A percentile compares a stretch with the other conserved stretches of the same genome.
Evolutionary conservation across 2,797 vertebrate species (phyloP).

Genomic region (Clarias platycephalus): DNA sequence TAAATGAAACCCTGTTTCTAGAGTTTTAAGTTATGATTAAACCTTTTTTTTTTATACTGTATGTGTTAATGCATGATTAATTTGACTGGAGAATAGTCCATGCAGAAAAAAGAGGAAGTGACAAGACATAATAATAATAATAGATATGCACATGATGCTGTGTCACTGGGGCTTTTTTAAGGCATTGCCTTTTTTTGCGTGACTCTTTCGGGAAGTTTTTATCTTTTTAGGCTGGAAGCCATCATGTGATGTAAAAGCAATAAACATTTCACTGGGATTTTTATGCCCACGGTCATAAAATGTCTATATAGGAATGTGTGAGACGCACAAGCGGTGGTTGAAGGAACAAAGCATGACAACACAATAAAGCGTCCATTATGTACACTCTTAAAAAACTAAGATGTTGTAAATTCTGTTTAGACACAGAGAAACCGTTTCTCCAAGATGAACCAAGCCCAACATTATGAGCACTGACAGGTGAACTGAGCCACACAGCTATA

Average conservation of each 20-base stretch:
- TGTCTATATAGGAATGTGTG: not conserved
- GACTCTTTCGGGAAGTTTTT: not conserved
- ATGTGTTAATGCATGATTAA: not conserved
- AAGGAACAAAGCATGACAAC: not conserved
- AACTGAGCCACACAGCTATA: too few species aligned
- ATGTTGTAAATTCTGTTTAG: not conserved
- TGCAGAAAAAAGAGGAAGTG: not conserved
- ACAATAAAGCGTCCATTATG: not conserved
- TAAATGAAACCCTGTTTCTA: slow-evolving; percentile 6
- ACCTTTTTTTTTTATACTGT: slow-evolving; percentile 13
- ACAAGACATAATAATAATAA: slow-evolving; percentile 10
- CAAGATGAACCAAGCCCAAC: not conserved
- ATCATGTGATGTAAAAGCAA: slow-evolving; percentile 10
- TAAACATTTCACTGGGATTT: not conserved
- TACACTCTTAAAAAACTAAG: not conserved
- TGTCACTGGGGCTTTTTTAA: not conserved
- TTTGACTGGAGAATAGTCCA: not conserved
- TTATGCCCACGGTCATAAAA: not conserved
- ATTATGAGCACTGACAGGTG: not conserved
- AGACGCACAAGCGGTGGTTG: not conserved
- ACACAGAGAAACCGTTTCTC: not conserved
- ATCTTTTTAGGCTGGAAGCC: not conserved
- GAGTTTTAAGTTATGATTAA: not conserved
- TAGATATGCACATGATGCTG: not conserved
- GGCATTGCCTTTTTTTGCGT: not conserved